Evolutionary conservation across 2,113 vertebrate species (phyloP).

Genomic region (Chaetorhynchus papuensis): DNA sequence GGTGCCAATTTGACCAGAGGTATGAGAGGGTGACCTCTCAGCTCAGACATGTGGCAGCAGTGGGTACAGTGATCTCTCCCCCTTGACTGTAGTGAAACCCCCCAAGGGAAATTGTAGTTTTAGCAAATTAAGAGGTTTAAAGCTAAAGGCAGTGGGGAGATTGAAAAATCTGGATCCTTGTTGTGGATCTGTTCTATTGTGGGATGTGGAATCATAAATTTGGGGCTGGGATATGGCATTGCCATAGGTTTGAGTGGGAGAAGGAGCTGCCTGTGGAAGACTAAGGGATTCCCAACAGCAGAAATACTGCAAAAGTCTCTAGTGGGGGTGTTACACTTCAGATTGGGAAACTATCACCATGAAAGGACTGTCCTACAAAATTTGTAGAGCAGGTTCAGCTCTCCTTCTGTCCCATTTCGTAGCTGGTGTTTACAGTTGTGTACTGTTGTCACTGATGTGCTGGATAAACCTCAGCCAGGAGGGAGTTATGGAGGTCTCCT

Average conservation of each 20-base stretch:
- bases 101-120: not conserved
- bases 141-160: not conserved
- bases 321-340: not conserved
- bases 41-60: not conserved
- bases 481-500: fast-evolving
- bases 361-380: not conserved
- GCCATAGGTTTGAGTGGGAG: not conserved
- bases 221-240: not conserved
- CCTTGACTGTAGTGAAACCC: not conserved
- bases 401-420: not conserved
- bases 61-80: not conserved
- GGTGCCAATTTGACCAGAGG: not conserved
- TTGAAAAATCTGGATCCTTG: too few species aligned
- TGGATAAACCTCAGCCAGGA: not conserved
- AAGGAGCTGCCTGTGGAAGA: not conserved
- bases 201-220: not conserved
- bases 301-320: not conserved
- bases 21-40: not conserved
- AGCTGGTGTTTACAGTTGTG: not conserved
- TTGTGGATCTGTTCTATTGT: not conserved
- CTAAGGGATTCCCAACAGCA: not conserved
- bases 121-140: not conserved
- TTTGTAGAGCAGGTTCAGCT: not conserved
- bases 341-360: not conserved
- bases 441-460: not conserved